Conservation (phyloP, 2,797 vertebrate species). For the Perodicticus potto region DNA sequence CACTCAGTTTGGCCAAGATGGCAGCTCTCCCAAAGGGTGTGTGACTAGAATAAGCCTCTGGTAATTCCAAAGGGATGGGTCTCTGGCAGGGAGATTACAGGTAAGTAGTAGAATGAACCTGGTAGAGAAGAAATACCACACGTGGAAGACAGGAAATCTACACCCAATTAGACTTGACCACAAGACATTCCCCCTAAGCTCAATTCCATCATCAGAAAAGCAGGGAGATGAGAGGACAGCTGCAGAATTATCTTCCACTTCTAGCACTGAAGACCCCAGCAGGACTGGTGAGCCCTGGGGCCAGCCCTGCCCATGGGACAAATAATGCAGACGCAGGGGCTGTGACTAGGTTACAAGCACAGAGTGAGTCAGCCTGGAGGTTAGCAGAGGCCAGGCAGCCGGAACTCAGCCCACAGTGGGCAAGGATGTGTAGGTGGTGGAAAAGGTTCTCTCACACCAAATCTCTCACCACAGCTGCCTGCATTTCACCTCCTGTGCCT, state of each 20-base stretch:
- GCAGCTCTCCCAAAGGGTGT: not conserved
- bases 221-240: not conserved
- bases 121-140: not conserved
- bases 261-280: not conserved
- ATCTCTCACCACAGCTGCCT: constrained; percentile 68
- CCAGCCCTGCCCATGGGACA: constrained; percentile 13
- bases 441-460: not conserved
- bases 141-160: not conserved
- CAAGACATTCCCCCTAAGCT: not conserved
- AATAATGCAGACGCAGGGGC: not conserved
- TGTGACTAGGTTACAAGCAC: constrained; percentile 42
- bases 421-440: constrained; percentile 39
- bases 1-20: not conserved
- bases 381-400: constrained; percentile 42
- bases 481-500: constrained; percentile 44
- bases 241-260: not conserved
- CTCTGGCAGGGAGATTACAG: not conserved
- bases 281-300: not conserved
- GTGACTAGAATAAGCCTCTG: not conserved
- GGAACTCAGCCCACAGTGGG: constrained; percentile 73
- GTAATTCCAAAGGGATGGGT: not conserved
- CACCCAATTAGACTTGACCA: not conserved
- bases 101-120: not conserved
- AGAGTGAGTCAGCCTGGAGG: constrained; percentile 76
- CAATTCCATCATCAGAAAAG: not conserved